Evolutionary conservation across 2,888 invertebrate species (phyloP), one percentile per base, ranked within the genome.

Genomic region (Neuroscelio doddi): DNA sequence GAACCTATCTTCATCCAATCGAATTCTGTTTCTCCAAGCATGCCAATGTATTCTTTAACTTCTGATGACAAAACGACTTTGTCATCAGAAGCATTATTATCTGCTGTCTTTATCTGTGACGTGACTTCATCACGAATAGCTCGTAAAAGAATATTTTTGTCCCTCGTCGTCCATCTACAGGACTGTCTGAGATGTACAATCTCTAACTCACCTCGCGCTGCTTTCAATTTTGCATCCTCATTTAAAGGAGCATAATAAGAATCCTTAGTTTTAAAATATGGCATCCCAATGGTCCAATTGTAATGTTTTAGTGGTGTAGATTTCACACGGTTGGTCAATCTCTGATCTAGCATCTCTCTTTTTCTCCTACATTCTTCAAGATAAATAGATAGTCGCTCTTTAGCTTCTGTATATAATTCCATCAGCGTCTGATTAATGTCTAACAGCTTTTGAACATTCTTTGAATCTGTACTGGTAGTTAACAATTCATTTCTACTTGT

Each of bases 181-280:
- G 79, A 69, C 1, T 71, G 62, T 1, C 68, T 75, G 14, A 85
- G 68, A 41, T 78, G 68, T 10, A 76, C 62, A 0, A 83, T 57
- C 9, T 78, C 76, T 5, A 84, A 64, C 53, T 85, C 85, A 1
- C 74, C 75, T 29, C 72, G 80, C 1, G 58, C 65, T 27, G 73
- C 72, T 68, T 87, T 87, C 74, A 86, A 85, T 16, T 82, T 80
- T 3, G 89, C 88, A 72, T 93, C 92, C 2, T 85, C 83, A 80
- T 93, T 93, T 15, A 82, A 78, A 0, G 88, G 88, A 14, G 89
- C 87, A 1, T 86, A 81, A 69, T 87, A 89, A 15, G 86, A 86
- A 14, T 85, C 73, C 15, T 78, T 83, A 71, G 91, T 90, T 74
- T 91, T 92, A 69, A 93, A 93, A 76, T 90, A 93, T 0, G 92